Conservation (phyloP, 2,113 vertebrate species). For the Scatophagus argus region DNA sequence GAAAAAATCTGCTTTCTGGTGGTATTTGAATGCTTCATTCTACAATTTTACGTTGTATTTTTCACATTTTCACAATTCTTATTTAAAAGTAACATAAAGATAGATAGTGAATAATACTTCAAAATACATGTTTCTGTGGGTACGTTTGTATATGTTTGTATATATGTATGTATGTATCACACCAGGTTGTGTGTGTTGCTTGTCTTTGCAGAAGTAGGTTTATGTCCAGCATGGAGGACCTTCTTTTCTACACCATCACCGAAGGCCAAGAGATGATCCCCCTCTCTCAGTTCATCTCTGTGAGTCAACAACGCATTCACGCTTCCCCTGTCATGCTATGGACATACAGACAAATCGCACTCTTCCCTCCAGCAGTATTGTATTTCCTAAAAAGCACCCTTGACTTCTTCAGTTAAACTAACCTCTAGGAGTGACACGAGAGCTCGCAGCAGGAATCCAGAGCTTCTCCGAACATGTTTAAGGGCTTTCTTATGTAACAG, state of each 20-base stretch:
- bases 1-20: no score
- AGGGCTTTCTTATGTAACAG: slow-evolving; percentile 33
- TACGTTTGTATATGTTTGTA: no score
- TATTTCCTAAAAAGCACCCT: slow-evolving; percentile 15
- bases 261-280: slow-evolving; percentile 89
- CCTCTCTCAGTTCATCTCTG: slow-evolving; percentile 87
- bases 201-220: slow-evolving; percentile 74
- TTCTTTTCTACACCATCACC: slow-evolving; percentile 92
- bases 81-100: no score
- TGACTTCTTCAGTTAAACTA: slow-evolving; percentile 41
- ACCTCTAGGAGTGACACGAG: slow-evolving; percentile 18
- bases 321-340: not conserved
- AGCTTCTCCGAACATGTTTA: slow-evolving; percentile 39
- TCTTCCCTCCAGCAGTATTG: not conserved
- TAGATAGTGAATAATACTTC: no score
- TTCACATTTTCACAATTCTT: no score
- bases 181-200: slow-evolving; percentile 19
- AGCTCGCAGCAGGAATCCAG: slow-evolving; percentile 29
- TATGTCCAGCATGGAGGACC: slow-evolving; percentile 85
- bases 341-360: slow-evolving; percentile 11
- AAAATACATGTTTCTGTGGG: no score
- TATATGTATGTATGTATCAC: no score
- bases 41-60: no score
- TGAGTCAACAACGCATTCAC: slow-evolving; percentile 74
- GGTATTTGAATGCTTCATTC: no score